phyloP scores from a whole-genome alignment of 1,140 invertebrate genomes.

The Leptonema lineaticorne region DNA sequence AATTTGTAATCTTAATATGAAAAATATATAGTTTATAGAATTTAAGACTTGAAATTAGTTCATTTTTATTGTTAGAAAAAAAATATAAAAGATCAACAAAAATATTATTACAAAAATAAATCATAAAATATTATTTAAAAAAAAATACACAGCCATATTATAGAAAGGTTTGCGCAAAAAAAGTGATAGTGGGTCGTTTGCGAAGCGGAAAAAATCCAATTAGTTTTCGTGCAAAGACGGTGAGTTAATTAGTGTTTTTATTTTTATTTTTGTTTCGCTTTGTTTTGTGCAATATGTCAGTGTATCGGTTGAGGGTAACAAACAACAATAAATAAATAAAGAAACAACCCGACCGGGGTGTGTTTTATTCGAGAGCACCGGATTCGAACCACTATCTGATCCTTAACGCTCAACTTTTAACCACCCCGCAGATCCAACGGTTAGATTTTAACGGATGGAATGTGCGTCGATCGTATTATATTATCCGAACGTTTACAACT shows the following conservation, averaged over 20 bases:
- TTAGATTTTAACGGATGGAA: background rate
- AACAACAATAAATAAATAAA: no score
- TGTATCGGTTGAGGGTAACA: conserved; percentile 28
- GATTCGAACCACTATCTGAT: conserved; percentile 16
- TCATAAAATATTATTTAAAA: no score
- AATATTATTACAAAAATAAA: no score
- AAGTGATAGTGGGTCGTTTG: background rate
- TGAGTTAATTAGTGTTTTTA: conserved; percentile 29
- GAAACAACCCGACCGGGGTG: conserved; percentile 24
- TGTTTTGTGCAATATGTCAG: conserved; percentile 30
- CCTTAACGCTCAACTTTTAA: conserved; percentile 21
- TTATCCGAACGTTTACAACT: no score
- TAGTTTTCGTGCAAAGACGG: conserved; percentile 21
- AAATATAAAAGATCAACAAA: no score
- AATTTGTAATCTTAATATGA: no score
- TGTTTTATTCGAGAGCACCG: conserved; percentile 14
- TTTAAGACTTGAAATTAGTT: no score
- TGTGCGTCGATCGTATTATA: conserved; percentile 14
- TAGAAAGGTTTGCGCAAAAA: background rate
- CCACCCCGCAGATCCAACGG: conserved; percentile 19
- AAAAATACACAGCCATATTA: no score
- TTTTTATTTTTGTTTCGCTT: no score
- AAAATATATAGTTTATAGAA: no score
- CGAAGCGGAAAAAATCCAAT: conserved; percentile 4
- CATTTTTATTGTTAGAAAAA: no score